Evolutionary conservation across 1,140 invertebrate species (phyloP).

Genomic region (Hypothenemus hampei): DNA sequence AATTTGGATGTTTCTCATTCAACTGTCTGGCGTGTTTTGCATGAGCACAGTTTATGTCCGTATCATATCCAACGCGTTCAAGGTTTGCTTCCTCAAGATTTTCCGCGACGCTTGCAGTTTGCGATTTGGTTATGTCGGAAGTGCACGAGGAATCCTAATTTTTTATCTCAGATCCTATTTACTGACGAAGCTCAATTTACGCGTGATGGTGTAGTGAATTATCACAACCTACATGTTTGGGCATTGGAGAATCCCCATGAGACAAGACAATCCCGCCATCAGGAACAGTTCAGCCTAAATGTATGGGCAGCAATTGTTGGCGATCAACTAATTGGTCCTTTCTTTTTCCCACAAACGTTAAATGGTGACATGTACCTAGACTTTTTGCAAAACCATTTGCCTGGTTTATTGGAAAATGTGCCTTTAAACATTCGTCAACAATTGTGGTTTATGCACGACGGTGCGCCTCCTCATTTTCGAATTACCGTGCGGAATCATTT

Average conservation of each 20-base stretch:
- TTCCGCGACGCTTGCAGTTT: not conserved
- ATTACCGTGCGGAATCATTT: too few relatives aligned
- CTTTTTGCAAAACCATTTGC: too few relatives aligned
- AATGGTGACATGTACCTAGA: slow-evolving; percentile 3
- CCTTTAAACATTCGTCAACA: not conserved
- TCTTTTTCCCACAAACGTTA: not conserved
- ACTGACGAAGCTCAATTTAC: not conserved
- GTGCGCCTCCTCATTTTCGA: not conserved
- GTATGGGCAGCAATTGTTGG: slow-evolving; percentile 3
- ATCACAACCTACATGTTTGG: slow-evolving; percentile 7
- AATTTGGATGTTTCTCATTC: not conserved
- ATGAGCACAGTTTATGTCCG: not conserved
- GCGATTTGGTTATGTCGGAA: not conserved
- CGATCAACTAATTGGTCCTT: not conserved
- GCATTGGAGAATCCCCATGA: slow-evolving; percentile 1
- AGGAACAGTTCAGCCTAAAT: slow-evolving; percentile 9
- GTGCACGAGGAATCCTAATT: not conserved
- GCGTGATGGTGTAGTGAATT: not conserved
- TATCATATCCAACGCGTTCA: slow-evolving; percentile 1
- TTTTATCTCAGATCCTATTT: slow-evolving; percentile 1
- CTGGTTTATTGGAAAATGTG: too few relatives aligned
- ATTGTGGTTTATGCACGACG: not conserved
- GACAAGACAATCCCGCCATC: not conserved
- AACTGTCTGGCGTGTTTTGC: not conserved
- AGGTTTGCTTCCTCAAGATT: slow-evolving; percentile 3